Conservation (phyloP, 2,113 vertebrate species). For the chimpanzee (Pan troglodytes) region DNA sequence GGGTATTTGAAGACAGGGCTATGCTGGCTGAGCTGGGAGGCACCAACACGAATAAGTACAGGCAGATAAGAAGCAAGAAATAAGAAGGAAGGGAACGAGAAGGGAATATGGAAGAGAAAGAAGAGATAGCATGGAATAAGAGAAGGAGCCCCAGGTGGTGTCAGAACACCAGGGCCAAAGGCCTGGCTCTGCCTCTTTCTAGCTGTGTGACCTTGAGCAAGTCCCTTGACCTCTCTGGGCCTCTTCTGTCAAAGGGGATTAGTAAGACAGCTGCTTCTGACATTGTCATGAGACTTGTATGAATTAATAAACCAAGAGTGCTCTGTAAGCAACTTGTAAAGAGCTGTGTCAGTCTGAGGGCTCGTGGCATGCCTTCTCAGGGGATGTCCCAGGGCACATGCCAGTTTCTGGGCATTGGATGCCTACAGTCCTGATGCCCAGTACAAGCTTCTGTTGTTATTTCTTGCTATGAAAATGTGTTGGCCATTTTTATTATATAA, state of each 20-base stretch:
- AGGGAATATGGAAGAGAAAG: background rate
- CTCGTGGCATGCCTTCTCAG: background rate
- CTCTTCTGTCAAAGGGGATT: background rate
- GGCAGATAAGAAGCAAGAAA: background rate
- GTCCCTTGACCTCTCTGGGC: background rate
- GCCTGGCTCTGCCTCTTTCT: background rate
- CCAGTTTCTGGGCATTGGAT: background rate
- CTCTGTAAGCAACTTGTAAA: constrained; percentile 32
- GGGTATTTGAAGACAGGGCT: background rate
- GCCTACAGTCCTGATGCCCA: too few relatives aligned
- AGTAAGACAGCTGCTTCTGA: constrained; percentile 3
- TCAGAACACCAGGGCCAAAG: background rate
- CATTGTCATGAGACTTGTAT: constrained; percentile 28
- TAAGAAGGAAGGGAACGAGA: background rate
- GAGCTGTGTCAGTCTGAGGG: background rate
- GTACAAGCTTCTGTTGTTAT: background rate
- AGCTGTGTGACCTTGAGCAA: constrained; percentile 16
- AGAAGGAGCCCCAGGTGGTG: accelerated
- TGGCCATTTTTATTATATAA: background rate
- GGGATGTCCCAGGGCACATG: background rate
- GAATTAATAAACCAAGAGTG: constrained; percentile 36
- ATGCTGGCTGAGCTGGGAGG: background rate
- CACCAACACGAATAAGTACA: background rate
- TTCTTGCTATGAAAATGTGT: background rate
- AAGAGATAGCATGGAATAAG: background rate